phyloP scores from a whole-genome alignment of 2,113 vertebrate genomes.

The Melanostigma gelatinosum region DNA sequence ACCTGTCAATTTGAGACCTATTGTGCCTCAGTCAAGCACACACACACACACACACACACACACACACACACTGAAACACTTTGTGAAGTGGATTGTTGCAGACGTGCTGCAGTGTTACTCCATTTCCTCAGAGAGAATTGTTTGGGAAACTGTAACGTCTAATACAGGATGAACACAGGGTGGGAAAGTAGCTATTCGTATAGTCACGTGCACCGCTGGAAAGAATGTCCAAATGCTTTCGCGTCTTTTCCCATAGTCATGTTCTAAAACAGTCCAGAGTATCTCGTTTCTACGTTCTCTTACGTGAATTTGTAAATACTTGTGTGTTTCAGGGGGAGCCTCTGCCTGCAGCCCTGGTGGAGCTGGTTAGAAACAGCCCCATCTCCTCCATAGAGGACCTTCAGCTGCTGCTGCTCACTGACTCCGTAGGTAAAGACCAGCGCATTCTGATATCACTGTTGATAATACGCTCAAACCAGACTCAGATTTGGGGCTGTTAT shows the following conservation, averaged over 20 bases:
- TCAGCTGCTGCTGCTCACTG: constrained; percentile 90
- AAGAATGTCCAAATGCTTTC: background rate
- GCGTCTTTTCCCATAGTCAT: background rate
- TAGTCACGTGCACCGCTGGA: background rate
- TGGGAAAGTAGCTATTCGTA: constrained; percentile 23
- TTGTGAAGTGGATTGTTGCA: constrained; percentile 8
- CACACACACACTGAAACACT: background rate
- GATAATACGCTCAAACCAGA: background rate
- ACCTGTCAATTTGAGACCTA: background rate
- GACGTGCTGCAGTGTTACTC: constrained; percentile 2
- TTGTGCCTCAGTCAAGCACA: background rate
- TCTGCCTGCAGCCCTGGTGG: constrained; percentile 93
- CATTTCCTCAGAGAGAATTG: constrained; percentile 22
- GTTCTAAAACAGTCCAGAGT: background rate
- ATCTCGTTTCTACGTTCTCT: background rate
- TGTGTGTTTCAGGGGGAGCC: constrained; percentile 87
- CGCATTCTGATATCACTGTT: constrained; percentile 8
- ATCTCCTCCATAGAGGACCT: constrained; percentile 93
- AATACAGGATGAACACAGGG: constrained; percentile 14
- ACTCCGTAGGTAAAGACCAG: constrained; percentile 96
- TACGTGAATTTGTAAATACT: background rate
- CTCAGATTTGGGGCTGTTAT: background rate
- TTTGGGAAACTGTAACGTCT: background rate
- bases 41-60: background rate
- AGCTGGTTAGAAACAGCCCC: constrained; percentile 91